These are phyloP conservation scores for Oryzias sinensis DNA, from an alignment of 2,797 vertebrate genomes.

Conservation along the genomic window DNA sequence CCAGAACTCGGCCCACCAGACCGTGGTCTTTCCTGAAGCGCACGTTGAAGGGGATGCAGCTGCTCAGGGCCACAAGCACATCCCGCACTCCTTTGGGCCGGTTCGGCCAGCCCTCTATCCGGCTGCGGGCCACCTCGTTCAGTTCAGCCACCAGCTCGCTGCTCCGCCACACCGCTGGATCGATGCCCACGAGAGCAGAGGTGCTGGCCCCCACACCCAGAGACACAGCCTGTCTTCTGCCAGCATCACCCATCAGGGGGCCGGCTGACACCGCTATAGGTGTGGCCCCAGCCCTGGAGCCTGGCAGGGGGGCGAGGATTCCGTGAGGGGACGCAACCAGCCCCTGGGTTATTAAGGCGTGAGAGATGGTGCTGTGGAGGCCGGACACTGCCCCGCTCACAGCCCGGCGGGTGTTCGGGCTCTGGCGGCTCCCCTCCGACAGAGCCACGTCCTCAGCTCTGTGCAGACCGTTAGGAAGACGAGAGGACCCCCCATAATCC, in stretches of 20 bases:
- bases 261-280: constrained; percentile 76
- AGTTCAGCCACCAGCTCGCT: constrained; percentile 82
- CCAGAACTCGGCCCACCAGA: constrained; percentile 81
- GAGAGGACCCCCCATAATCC: constrained; percentile 81
- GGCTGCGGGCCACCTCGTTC: constrained; percentile 81
- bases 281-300: constrained; percentile 65
- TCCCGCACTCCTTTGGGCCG: constrained; percentile 81
- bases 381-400: constrained; percentile 77
- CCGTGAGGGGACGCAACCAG: constrained; percentile 76
- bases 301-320: constrained; percentile 78
- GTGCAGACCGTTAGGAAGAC: constrained; percentile 85
- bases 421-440: constrained; percentile 81
- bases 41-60: constrained; percentile 85
- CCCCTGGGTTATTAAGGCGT: constrained; percentile 81
- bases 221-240: constrained; percentile 73
- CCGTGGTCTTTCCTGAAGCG: constrained; percentile 90
- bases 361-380: constrained; percentile 64
- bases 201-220: constrained; percentile 69
- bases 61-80: constrained; percentile 78
- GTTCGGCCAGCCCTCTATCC: constrained; percentile 85
- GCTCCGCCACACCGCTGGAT: constrained; percentile 74
- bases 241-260: constrained; percentile 78
- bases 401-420: constrained; percentile 79
- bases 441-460: constrained; percentile 77
- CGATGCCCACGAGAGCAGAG: constrained; percentile 77